phyloP scores from a whole-genome alignment of 2,113 vertebrate species.

The Leuciscus idus region DNA sequence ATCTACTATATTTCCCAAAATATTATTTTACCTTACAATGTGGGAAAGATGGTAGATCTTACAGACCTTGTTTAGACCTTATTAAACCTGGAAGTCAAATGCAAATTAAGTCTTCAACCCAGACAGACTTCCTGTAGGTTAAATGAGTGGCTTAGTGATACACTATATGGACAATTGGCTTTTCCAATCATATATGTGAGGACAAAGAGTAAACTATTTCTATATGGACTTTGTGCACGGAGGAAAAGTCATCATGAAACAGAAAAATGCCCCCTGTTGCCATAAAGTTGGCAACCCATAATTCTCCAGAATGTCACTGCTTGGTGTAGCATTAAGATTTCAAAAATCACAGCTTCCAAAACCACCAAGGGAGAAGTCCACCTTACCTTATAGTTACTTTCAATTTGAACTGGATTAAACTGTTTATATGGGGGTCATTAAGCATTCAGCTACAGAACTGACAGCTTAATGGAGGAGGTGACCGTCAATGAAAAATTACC shows the following conservation, averaged over 20 bases:
- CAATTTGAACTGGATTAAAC: not conserved
- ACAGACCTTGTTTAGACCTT: no score
- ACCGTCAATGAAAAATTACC: no score
- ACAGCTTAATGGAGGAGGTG: no score
- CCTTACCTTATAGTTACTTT: no score
- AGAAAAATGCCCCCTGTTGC: not conserved
- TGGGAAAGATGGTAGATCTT: no score
- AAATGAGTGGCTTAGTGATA: not conserved
- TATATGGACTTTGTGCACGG: not conserved
- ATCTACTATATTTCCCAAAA: no score
- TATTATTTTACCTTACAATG: no score
- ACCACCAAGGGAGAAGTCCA: not conserved
- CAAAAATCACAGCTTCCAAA: not conserved
- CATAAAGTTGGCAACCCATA: not conserved
- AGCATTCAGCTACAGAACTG: no score
- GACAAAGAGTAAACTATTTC: not conserved
- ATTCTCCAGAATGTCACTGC: not conserved
- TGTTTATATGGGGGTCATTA: no score
- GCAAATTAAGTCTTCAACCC: not conserved
- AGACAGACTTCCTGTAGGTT: not conserved
- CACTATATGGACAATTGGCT: not conserved
- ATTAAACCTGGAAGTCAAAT: slow-evolving; percentile 18
- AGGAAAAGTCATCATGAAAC: not conserved
- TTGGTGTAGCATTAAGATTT: not conserved
- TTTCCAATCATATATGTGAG: not conserved